phyloP scores from a whole-genome alignment of 2,797 vertebrate species.

The Nyctibius grandis region DNA sequence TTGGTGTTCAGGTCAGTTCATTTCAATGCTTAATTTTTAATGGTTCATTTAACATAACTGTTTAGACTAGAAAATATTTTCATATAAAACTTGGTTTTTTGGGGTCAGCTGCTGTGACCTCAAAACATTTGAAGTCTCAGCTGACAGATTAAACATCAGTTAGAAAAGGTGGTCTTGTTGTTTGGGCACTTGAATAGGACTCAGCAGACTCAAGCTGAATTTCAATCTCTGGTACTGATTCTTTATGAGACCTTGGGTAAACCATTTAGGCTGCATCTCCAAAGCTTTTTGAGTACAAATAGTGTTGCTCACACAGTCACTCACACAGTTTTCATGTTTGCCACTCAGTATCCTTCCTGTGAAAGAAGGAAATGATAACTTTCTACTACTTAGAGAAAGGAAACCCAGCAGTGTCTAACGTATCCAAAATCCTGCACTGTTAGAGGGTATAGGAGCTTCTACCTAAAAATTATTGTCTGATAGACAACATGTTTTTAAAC shows the following conservation, averaged over 20 bases:
- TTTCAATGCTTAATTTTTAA: conserved; percentile 74
- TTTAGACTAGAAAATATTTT: conserved; percentile 69
- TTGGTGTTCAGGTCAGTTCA: conserved; percentile 75
- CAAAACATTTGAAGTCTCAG: conserved; percentile 40
- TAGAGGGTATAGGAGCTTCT: neutral
- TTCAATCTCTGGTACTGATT: neutral
- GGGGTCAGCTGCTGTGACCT: conserved; percentile 46
- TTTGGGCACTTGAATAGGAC: neutral
- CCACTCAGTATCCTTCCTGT: rapidly evolving
- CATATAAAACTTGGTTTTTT: conserved; percentile 54
- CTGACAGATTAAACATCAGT: neutral
- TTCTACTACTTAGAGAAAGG: neutral
- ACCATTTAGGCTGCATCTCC: neutral
- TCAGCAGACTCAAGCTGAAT: neutral
- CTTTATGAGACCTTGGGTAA: neutral
- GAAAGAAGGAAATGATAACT: neutral
- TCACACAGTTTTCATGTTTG: neutral
- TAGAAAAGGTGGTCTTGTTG: neutral
- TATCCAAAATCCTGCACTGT: neutral
- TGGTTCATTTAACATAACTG: conserved; percentile 68
- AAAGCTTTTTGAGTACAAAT: neutral
- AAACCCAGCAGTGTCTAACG: neutral
- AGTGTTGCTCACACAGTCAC: neutral
- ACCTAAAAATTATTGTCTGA: neutral
- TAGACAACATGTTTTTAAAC: neutral